A percentile compares a stretch with the other conserved stretches of the same genome.
These are phyloP conservation scores for Eristalinus sepulchralis DNA, from an alignment of 2,888 invertebrate species.

Conservation along the genomic window DNA sequence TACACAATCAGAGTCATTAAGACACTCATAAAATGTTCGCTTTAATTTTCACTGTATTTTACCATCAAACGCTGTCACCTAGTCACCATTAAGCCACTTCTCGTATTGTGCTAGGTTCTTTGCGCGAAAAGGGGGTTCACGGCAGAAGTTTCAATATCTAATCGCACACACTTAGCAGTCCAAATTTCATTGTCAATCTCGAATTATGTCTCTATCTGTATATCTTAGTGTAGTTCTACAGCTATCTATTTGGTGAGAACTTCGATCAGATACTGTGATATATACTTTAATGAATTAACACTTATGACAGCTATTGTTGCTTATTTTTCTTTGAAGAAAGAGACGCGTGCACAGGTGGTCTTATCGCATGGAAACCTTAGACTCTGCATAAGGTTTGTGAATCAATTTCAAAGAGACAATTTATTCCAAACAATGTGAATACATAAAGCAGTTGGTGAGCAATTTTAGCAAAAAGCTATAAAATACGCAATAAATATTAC, in stretches of 20 bases:
- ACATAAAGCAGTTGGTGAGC: not conserved
- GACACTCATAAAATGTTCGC: not conserved
- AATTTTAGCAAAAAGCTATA: not conserved
- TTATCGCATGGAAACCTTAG: not conserved
- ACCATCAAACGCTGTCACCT: not conserved
- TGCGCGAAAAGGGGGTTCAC: not conserved
- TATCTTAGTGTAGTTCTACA: not conserved
- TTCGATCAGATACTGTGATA: conserved; percentile 1
- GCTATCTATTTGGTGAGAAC: conserved; percentile 7
- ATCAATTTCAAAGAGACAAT: not conserved
- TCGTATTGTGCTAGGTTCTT: not conserved
- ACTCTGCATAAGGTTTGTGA: not conserved
- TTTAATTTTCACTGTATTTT: not conserved
- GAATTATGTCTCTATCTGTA: not conserved
- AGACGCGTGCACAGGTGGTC: not conserved
- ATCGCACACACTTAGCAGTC: not conserved
- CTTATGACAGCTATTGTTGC: not conserved
- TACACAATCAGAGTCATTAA: not conserved
- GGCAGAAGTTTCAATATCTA: not conserved
- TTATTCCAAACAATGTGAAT: not conserved
- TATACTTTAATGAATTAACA: conserved; percentile 7
- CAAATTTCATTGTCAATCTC: conserved; percentile 26
- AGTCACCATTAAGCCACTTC: not conserved
- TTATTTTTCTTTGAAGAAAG: not conserved
- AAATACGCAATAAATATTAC: not conserved